These are phyloP conservation scores for Myotis planiceps DNA, from an alignment of 2,797 vertebrate species.

Conservation along the genomic window DNA sequence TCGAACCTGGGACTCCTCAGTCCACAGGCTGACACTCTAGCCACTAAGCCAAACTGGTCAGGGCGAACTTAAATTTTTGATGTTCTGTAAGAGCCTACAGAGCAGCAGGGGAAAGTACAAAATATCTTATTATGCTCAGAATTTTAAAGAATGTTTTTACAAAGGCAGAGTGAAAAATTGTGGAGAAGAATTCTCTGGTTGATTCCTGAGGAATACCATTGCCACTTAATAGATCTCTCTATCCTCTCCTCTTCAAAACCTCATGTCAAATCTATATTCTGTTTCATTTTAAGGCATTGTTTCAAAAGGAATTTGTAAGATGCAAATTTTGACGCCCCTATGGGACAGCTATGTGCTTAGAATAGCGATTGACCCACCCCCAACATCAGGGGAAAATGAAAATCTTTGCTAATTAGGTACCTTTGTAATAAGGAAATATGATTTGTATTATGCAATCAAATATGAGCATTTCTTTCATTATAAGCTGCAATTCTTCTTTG, in stretches of 20 bases:
- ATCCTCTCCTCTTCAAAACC: conserved; percentile 31
- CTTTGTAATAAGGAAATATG: conserved; percentile 84
- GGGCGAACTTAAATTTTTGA: not conserved
- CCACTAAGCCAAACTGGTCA: too few species aligned
- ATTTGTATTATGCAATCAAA: conserved; percentile 81
- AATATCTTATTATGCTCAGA: not conserved
- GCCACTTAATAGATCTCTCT: not conserved
- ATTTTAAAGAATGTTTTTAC: conserved; percentile 61
- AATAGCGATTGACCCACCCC: conserved; percentile 82
- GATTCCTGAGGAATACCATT: conserved; percentile 41
- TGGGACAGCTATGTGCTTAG: conserved; percentile 84
- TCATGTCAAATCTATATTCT: conserved; percentile 72
- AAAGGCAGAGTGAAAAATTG: conserved; percentile 11
- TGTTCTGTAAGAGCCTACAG: conserved; percentile 28
- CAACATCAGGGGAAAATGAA: conserved; percentile 82
- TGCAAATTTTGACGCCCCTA: conserved; percentile 86
- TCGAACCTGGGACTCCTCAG: too few species aligned
- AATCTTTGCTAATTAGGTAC: conserved; percentile 87
- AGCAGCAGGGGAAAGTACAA: not conserved
- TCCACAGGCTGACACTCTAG: too few species aligned
- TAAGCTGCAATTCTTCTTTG: conserved; percentile 77
- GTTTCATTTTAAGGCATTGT: conserved; percentile 75
- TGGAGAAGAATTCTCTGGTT: conserved; percentile 25
- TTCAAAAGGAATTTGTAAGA: conserved; percentile 82
- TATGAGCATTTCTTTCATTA: conserved; percentile 77